Conservation (phyloP, 2,797 vertebrate species). For the Myiotriccus ornatus region DNA sequence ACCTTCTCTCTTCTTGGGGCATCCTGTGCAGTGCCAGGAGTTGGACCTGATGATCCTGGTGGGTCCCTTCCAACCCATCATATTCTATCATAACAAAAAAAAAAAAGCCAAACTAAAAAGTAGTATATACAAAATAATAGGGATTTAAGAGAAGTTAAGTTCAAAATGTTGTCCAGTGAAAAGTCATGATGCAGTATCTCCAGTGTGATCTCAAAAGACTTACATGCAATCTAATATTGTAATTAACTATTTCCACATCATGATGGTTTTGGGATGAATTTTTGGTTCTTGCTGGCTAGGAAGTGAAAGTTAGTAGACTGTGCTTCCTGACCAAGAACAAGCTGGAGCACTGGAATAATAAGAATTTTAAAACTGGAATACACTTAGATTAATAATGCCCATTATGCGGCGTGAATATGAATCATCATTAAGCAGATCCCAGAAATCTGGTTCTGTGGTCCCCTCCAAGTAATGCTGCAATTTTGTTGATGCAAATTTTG, state of each 20-base stretch:
- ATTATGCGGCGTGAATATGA: background rate
- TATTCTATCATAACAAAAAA: background rate
- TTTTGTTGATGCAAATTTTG: background rate
- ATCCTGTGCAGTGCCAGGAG: background rate
- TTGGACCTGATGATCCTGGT: background rate
- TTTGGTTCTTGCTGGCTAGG: background rate
- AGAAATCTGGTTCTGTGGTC: background rate
- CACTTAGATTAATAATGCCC: background rate
- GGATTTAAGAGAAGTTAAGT: background rate
- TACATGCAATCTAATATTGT: background rate
- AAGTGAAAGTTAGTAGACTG: background rate
- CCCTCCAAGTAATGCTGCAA: background rate
- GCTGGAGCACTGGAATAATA: background rate
- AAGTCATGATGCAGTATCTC: background rate
- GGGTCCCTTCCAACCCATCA: background rate
- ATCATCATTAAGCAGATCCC: background rate
- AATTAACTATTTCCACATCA: background rate
- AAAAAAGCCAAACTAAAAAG: background rate
- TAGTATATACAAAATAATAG: background rate
- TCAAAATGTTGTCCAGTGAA: background rate
- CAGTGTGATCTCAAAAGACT: background rate
- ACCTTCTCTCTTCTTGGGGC: background rate
- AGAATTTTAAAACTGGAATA: background rate
- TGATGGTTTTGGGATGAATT: background rate
- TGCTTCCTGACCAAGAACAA: background rate